phyloP scores from a whole-genome alignment of 2,113 vertebrate species.

The Scatophagus argus region DNA sequence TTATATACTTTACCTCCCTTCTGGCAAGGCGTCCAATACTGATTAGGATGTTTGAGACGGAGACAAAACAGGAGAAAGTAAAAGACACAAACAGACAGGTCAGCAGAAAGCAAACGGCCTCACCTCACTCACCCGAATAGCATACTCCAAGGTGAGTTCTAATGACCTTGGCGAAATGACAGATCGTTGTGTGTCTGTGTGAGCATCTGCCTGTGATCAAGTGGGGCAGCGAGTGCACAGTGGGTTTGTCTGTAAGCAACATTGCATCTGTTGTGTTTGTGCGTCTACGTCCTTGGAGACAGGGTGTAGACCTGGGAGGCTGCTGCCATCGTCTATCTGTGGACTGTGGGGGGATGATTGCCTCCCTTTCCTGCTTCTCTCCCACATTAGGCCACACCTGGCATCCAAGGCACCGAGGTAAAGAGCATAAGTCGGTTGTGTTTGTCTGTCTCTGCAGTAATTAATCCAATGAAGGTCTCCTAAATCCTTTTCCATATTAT shows the following conservation, averaged over 20 bases:
- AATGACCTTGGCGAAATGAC: slow-evolving; percentile 64
- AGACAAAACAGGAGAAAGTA: slow-evolving; percentile 63
- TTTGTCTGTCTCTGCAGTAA: slow-evolving; percentile 23
- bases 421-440: slow-evolving; percentile 26
- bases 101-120: slow-evolving; percentile 69
- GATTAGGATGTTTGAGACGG: slow-evolving; percentile 67
- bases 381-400: slow-evolving; percentile 70
- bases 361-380: slow-evolving; percentile 66
- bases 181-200: slow-evolving; percentile 62
- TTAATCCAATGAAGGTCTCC: slow-evolving; percentile 19
- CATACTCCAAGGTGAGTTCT: slow-evolving; percentile 72
- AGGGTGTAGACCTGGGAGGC: slow-evolving; percentile 45
- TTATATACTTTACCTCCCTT: slow-evolving; percentile 67
- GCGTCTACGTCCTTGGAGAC: slow-evolving; percentile 65
- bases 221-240: background rate
- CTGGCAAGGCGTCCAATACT: slow-evolving; percentile 57
- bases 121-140: slow-evolving; percentile 61
- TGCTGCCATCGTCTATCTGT: slow-evolving; percentile 56
- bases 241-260: slow-evolving; percentile 41
- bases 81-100: slow-evolving; percentile 62
- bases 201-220: slow-evolving; percentile 38
- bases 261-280: slow-evolving; percentile 22
- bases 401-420: slow-evolving; percentile 10
- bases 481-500: background rate
- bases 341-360: slow-evolving; percentile 28